Evolutionary conservation across 2,113 vertebrate species (phyloP).

Genomic region (Cyanocitta stelleri): DNA sequence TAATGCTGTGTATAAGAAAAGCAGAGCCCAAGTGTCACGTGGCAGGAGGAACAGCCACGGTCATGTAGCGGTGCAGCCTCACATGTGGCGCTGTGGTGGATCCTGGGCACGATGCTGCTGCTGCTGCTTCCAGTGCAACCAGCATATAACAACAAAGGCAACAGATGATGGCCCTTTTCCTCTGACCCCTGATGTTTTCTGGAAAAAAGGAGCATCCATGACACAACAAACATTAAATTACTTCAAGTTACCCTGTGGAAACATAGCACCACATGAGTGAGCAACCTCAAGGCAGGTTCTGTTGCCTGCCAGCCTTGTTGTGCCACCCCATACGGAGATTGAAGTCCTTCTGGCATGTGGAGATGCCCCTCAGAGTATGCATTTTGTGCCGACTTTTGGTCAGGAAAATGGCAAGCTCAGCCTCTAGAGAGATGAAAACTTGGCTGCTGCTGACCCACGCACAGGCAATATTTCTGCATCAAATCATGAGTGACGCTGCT

Average conservation of each 20-base stretch:
- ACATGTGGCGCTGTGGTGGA: fast-evolving
- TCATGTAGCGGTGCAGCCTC: neutral
- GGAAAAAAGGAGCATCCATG: neutral
- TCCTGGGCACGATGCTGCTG: neutral
- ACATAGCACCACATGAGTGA: neutral
- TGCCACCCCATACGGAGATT: neutral
- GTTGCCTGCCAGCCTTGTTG: fast-evolving
- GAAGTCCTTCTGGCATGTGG: neutral
- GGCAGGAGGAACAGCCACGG: neutral
- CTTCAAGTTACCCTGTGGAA: neutral
- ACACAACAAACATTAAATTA: neutral
- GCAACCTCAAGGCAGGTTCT: neutral
- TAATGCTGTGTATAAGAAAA: neutral
- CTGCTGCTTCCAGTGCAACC: neutral
- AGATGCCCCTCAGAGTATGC: fast-evolving
- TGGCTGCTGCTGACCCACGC: fast-evolving
- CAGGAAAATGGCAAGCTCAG: neutral
- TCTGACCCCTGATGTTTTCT: neutral
- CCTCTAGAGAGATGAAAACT: neutral
- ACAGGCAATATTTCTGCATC: neutral
- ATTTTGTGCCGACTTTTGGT: neutral
- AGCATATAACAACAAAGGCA: neutral
- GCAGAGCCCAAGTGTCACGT: neutral
- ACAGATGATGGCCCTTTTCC: neutral
- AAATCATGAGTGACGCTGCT: neutral